phyloP scores from a whole-genome alignment of 2,797 vertebrate genomes.

The Sebastes wilsoni region DNA sequence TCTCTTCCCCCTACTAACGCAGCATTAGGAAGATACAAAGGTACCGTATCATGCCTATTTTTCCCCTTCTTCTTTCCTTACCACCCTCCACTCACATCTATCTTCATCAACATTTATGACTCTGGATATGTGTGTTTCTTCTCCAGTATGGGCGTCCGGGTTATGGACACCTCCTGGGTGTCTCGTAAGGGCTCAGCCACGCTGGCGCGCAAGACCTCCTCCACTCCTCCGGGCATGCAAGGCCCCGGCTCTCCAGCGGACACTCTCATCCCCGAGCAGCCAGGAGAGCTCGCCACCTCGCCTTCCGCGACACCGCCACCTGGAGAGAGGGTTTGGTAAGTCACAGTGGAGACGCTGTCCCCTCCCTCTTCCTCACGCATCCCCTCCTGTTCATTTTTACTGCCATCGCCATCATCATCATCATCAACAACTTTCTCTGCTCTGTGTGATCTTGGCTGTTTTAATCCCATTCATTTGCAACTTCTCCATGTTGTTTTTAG shows the following conservation, averaged over 20 bases:
- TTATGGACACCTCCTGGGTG: constrained; percentile 99
- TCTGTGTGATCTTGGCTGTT: constrained; percentile 37
- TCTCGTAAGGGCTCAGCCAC: constrained; percentile 92
- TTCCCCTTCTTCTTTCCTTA: constrained; percentile 28
- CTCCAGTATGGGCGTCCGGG: constrained; percentile 96
- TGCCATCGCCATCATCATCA: constrained; percentile 49
- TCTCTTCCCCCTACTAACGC: constrained; percentile 84
- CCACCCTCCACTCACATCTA: not conserved
- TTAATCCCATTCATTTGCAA: constrained; percentile 26
- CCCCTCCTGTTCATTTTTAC: constrained; percentile 20
- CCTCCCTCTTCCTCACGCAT: constrained; percentile 10
- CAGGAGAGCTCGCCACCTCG: constrained; percentile 81
- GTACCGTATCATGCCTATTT: constrained; percentile 84
- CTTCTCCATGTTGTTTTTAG: not conserved
- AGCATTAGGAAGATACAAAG: constrained; percentile 99
- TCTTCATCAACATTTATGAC: not conserved
- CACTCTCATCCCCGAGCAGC: constrained; percentile 88
- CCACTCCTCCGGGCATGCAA: constrained; percentile 88
- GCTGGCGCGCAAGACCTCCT: constrained; percentile 86
- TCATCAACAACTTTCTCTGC: constrained; percentile 34
- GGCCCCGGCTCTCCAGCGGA: constrained; percentile 87
- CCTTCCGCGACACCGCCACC: constrained; percentile 87
- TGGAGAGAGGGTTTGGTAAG: constrained; percentile 90
- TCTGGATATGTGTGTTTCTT: constrained; percentile 19
- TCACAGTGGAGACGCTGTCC: constrained; percentile 22